Evolutionary conservation across 1,140 invertebrate genomes (phyloP), one percentile per base, ranked within the genome.

Genomic region (Solen grandis): DNA sequence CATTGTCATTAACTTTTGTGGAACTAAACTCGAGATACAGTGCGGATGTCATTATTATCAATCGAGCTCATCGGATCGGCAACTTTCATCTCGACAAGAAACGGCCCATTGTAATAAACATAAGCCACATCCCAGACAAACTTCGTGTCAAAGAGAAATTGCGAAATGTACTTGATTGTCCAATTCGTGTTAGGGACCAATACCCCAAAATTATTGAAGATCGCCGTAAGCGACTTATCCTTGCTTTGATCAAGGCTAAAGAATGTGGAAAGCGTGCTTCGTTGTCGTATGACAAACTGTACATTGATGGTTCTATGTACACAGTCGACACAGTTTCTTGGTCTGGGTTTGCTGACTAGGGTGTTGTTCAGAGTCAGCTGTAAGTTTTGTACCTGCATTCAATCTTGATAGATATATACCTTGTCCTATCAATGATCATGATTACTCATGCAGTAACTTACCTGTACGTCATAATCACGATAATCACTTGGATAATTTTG

Each of bases 231-330:
- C 5, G 5, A 36, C 33, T 63, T 2, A 63, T 63, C 13, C 60
- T 36, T 2, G 33, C 19, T 36, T 19, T 63, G 25, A 36, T 63
- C 2, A 63, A 63, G 41, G 60, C 60, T 36, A 63, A 63, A 38
- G 35, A 63, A 36, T 31, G 41, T 38, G 35, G 35, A 2, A n/a
- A 63, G 41, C 35, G 22, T 25, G 60, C 60, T 2, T 63, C 35
- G 13, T 63, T 63, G 60, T 35, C 60, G 5, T 63, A 63, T 22
- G 60, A 63, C 60, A 63, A 62, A 62, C 27, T 62, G 5, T 29
- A 29, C 59, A 62, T 29, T 62, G 46, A 65, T n/a, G n/a, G n/a
- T n/a, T n/a, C n/a, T n/a, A n/a, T n/a, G n/a, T n/a, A n/a, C n/a
- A n/a, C n/a, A n/a, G n/a, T n/a, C n/a, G n/a, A n/a, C n/a, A n/a